These are phyloP conservation scores for Cydia amplana DNA, from an alignment of 1,140 invertebrate genomes.

Conservation along the genomic window DNA sequence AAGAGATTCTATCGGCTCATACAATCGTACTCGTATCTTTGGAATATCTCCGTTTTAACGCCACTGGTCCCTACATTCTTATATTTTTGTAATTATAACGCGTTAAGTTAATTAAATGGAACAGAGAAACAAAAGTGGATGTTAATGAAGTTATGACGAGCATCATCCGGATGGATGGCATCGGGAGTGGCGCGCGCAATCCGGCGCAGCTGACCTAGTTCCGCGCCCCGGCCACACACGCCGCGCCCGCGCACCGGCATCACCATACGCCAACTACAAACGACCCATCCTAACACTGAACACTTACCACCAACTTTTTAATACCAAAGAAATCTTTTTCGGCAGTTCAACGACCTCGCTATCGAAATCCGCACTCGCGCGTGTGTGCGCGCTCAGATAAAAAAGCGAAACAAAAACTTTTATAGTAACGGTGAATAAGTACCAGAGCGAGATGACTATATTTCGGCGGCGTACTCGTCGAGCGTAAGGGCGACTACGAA, in stretches of 20 bases:
- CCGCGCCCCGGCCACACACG: conserved; percentile 58
- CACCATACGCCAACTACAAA: conserved; percentile 51
- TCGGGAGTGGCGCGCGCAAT: conserved; percentile 50
- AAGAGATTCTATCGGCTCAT: conserved; percentile 27
- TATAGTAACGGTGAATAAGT: conserved; percentile 66
- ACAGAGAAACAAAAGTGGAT: conserved; percentile 15
- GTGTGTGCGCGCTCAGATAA: conserved; percentile 70
- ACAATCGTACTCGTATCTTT: conserved; percentile 2
- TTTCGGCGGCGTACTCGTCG: conserved; percentile 67
- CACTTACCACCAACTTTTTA: conserved; percentile 57
- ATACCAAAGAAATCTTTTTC: conserved; percentile 71
- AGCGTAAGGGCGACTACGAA: conserved; percentile 74
- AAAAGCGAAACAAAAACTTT: conserved; percentile 72
- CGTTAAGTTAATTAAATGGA: neutral
- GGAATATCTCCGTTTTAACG: neutral
- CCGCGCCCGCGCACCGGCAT: conserved; percentile 49
- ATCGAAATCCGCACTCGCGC: conserved; percentile 78
- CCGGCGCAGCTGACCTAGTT: conserved; percentile 71
- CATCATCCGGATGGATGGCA: conserved; percentile 22
- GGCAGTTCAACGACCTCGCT: conserved; percentile 73
- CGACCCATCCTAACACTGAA: conserved; percentile 64
- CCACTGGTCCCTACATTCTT: neutral
- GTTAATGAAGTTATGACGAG: conserved; percentile 28
- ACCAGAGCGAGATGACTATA: conserved; percentile 76
- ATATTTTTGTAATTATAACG: neutral